These are phyloP conservation scores for Baronia brevicornis DNA, from an alignment of 2,888 invertebrate genomes.

Conservation along the genomic window DNA sequence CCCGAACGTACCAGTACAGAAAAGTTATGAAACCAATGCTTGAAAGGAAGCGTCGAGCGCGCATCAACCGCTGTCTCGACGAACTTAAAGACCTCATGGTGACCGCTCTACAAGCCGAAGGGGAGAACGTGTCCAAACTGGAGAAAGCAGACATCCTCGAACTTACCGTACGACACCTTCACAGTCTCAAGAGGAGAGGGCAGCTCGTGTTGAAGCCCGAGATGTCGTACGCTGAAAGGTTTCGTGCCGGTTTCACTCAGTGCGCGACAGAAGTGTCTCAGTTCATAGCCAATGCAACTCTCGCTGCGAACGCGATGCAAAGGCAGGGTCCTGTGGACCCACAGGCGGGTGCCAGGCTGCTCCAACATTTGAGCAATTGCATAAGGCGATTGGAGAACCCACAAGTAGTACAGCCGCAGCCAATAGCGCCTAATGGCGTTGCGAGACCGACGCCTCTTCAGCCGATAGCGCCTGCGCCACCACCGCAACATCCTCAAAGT, in stretches of 20 bases:
- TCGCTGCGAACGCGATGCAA: slow-evolving; percentile 84
- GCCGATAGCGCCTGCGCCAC: slow-evolving; percentile 41
- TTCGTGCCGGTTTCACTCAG: slow-evolving; percentile 90
- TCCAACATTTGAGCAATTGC: slow-evolving; percentile 85
- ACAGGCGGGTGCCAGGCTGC: slow-evolving; percentile 86
- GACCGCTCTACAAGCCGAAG: slow-evolving; percentile 88
- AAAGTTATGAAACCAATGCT: slow-evolving; percentile 96
- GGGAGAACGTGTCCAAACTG: slow-evolving; percentile 90
- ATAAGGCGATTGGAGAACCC: slow-evolving; percentile 84
- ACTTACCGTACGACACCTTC: slow-evolving; percentile 88
- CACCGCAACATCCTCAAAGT: slow-evolving; percentile 27
- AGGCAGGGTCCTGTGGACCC: slow-evolving; percentile 83
- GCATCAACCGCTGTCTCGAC: slow-evolving; percentile 92
- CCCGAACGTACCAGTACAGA: slow-evolving; percentile 92
- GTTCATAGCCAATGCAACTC: slow-evolving; percentile 74
- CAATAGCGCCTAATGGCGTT: slow-evolving; percentile 67
- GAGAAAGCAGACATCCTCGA: slow-evolving; percentile 93
- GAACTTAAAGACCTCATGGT: slow-evolving; percentile 93
- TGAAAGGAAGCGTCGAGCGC: slow-evolving; percentile 88
- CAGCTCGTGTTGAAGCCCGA: slow-evolving; percentile 74
- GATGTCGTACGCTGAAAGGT: slow-evolving; percentile 85
- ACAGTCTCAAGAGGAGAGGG: slow-evolving; percentile 85
- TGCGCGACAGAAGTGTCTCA: slow-evolving; percentile 92
- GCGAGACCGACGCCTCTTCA: slow-evolving; percentile 63
- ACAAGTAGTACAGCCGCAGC: slow-evolving; percentile 72